phyloP scores from a whole-genome alignment of 2,113 vertebrate genomes.

The Dendrocopos noguchii region DNA sequence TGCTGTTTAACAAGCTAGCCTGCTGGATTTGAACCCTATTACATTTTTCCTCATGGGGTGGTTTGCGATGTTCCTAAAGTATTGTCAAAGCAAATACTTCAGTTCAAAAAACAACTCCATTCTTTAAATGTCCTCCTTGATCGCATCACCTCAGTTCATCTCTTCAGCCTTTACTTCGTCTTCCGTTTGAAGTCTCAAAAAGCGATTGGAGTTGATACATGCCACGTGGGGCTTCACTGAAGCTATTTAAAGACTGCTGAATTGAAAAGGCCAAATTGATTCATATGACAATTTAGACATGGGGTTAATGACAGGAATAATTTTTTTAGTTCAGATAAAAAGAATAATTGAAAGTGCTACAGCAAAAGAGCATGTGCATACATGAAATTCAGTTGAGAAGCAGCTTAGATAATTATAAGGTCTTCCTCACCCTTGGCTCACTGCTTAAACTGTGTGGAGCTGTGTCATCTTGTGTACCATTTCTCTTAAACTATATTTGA shows the following conservation, averaged over 20 bases:
- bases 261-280: neutral
- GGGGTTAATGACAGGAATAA: neutral
- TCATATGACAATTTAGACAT: neutral
- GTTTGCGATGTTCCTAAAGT: constrained; percentile 1
- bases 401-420: neutral
- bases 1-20: neutral
- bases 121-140: constrained; percentile 11
- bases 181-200: constrained; percentile 20
- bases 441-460: neutral
- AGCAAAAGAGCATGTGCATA: neutral
- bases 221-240: neutral
- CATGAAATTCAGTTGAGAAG: neutral
- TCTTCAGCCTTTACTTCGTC: constrained; percentile 4
- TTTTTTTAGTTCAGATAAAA: neutral
- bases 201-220: neutral
- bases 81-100: neutral
- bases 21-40: neutral
- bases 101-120: neutral
- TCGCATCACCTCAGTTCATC: neutral
- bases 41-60: neutral
- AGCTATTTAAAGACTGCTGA: constrained; percentile 19
- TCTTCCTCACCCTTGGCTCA: constrained; percentile 32
- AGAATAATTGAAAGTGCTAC: neutral
- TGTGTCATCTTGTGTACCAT: constrained; percentile 15
- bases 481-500: constrained; percentile 61